These are phyloP conservation scores for Allolobophora icterica DNA, from an alignment of 2,888 invertebrate genomes.

Conservation along the genomic window DNA sequence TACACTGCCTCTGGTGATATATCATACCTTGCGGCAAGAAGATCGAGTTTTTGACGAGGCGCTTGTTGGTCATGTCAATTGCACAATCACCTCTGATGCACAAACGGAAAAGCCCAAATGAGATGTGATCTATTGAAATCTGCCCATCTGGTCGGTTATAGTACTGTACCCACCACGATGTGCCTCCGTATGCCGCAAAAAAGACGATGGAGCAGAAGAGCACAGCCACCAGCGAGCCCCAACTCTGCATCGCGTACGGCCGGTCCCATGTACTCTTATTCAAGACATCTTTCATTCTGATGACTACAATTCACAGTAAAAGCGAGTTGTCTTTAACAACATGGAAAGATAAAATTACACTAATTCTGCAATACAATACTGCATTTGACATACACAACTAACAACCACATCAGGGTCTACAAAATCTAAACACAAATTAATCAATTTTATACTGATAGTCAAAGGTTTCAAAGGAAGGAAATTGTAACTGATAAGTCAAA, in stretches of 20 bases:
- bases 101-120: conserved; percentile 40
- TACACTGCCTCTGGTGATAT: not conserved
- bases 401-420: not conserved
- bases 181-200: conserved; percentile 42
- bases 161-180: conserved; percentile 42
- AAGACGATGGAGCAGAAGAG: conserved; percentile 37
- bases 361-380: not conserved
- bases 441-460: not conserved
- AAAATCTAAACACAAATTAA: not conserved
- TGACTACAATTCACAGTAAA: not conserved
- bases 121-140: conserved; percentile 33
- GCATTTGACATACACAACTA: not conserved
- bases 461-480: no score
- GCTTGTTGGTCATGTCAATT: conserved; percentile 40
- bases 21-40: conserved; percentile 39
- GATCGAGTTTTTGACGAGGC: conserved; percentile 32
- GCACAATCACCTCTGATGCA: conserved; percentile 40
- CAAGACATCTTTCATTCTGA: conserved; percentile 41
- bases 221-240: conserved; percentile 37
- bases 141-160: conserved; percentile 40
- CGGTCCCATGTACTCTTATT: conserved; percentile 42
- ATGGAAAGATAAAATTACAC: not conserved
- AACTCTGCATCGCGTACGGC: conserved; percentile 39
- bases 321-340: not conserved
- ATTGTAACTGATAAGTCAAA: no score